phyloP scores from a whole-genome alignment of 2,113 vertebrate species.

The Strigops habroptila region DNA sequence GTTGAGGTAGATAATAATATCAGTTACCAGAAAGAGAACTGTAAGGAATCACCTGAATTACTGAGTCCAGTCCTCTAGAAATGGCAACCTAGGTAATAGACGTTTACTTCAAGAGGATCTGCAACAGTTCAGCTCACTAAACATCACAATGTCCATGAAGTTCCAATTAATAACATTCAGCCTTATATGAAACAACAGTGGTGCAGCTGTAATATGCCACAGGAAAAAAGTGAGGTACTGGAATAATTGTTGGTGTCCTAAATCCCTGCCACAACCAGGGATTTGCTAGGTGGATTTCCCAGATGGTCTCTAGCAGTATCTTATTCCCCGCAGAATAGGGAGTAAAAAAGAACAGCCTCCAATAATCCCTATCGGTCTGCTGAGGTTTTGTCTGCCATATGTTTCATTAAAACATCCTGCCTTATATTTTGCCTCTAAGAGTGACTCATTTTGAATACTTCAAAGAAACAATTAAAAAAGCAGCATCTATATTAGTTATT shows the following conservation, averaged over 20 bases:
- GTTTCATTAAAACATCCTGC: constrained; percentile 27
- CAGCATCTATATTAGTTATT: background rate
- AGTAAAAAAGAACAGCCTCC: constrained; percentile 35
- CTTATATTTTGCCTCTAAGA: background rate
- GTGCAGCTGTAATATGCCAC: background rate
- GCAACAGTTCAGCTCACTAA: background rate
- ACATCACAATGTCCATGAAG: rapidly evolving
- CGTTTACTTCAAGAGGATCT: background rate
- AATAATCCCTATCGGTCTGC: constrained; percentile 21
- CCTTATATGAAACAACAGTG: background rate
- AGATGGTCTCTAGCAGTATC: constrained; percentile 30
- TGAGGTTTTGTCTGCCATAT: constrained; percentile 31
- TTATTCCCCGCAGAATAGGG: background rate
- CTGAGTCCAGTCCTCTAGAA: background rate
- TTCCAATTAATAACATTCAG: background rate
- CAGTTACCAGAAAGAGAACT: background rate
- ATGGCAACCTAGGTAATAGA: background rate
- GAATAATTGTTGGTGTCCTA: background rate
- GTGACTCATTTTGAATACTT: background rate
- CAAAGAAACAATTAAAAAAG: background rate
- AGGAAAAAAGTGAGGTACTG: background rate
- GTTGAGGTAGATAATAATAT: background rate
- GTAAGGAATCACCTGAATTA: background rate
- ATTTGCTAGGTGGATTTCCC: constrained; percentile 39
- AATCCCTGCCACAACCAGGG: constrained; percentile 2